Evolutionary conservation across 2,888 invertebrate species (phyloP), one percentile per base, ranked within the genome.

Genomic region (Hypomecis atomaria): DNA sequence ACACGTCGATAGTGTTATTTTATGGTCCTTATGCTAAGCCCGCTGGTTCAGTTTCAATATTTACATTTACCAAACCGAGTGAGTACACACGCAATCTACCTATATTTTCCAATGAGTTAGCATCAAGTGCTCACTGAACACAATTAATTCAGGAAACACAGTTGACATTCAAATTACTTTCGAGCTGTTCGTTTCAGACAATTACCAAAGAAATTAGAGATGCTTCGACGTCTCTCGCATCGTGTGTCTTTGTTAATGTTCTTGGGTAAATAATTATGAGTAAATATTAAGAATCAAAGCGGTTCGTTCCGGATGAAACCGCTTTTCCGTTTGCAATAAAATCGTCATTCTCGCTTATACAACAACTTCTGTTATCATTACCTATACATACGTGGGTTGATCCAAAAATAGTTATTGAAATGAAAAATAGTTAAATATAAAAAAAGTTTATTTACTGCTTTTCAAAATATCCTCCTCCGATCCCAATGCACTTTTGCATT

Each of bases 111-210:
- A 62, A 42, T 13, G 43, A 48, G 56, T 66, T 54, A 57, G 42
- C 62, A 49, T 45, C 49, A 38, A 48, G 59, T 36, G 56, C 67
- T 72, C 72, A 73, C 68, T 60, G 66, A 60, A 71, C 75, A 75
- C 74, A 75, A 76, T 74, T 74, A 61, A 61, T 61, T 61, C 68
- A 58, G 52, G 62, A 70, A 74, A 75, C 73, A 70, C 61, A 63
- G 72, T 70, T 75, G 70, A 74, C 71, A 71, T 74, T 74, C 69
- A 76, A 77, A 78, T 78, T 76, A 75, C 66, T 72, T 68, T 66
- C 62, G 50, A 74, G 77, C 72, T 70, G 72, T 65, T 62, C 71
- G 48, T 53, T 74, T 71, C 71, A 72, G 67, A 63, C 76, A 76
- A 78, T 72, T 73, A 74, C 69, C 57, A 54, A 47, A 52, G 50